A percentile compares a stretch with the other conserved stretches of the same genome.
These are phyloP conservation scores for Callosobruchus maculatus DNA, from an alignment of 2,888 invertebrate genomes.

Conservation along the genomic window DNA sequence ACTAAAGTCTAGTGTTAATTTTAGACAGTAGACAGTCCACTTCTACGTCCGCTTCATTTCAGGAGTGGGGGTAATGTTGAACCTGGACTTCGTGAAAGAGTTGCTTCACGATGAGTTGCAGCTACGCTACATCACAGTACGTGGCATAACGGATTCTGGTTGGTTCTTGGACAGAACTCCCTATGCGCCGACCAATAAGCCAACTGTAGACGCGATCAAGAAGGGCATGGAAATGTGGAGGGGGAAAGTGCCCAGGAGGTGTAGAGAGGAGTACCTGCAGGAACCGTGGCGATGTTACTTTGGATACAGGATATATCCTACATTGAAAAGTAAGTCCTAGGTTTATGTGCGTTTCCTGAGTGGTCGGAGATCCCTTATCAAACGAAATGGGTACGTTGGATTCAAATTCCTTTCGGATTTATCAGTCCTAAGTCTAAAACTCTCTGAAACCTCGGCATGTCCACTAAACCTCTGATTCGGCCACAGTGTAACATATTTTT, in stretches of 20 bases:
- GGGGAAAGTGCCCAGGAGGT: constrained; percentile 75
- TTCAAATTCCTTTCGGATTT: no score
- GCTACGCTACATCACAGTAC: constrained; percentile 62
- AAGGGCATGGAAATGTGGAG: constrained; percentile 77
- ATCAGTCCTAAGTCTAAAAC: no score
- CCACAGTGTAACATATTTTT: no score
- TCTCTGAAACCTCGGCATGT: no score
- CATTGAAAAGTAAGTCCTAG: constrained; percentile 64
- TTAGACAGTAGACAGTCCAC: no score
- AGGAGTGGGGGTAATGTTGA: constrained; percentile 80
- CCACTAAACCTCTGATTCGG: no score
- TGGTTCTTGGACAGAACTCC: constrained; percentile 91
- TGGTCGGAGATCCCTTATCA: no score
- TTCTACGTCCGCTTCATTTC: no score
- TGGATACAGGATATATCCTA: constrained; percentile 83
- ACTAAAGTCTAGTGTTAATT: no score
- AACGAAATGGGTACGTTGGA: no score
- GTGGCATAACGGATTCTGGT: constrained; percentile 88
- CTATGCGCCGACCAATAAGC: constrained; percentile 57
- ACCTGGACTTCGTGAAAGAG: constrained; percentile 77
- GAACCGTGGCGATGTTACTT: constrained; percentile 93
- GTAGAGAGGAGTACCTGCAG: constrained; percentile 62
- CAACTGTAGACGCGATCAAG: constrained; percentile 60
- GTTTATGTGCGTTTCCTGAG: no score
- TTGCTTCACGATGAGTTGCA: constrained; percentile 60